These are phyloP conservation scores for Falco rusticolus DNA, from an alignment of 2,797 vertebrate species.

Conservation along the genomic window DNA sequence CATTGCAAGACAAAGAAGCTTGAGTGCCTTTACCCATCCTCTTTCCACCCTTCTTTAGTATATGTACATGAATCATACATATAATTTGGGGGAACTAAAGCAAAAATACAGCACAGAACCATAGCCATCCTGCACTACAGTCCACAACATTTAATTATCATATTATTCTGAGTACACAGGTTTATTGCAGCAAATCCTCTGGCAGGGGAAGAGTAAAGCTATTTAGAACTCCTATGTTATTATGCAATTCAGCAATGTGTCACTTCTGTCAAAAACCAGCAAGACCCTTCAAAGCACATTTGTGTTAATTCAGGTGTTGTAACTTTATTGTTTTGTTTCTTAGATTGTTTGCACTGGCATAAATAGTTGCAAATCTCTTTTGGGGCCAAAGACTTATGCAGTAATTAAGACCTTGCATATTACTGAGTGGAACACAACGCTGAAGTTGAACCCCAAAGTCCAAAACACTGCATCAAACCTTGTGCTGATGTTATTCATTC, in stretches of 20 bases:
- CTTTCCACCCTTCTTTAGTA: background rate
- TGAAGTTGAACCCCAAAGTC: background rate
- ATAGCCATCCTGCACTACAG: background rate
- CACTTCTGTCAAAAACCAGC: background rate
- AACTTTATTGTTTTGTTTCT: background rate
- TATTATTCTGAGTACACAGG: background rate
- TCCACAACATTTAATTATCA: slow-evolving; percentile 7
- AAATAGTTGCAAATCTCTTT: background rate
- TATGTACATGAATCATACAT: background rate
- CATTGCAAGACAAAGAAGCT: background rate
- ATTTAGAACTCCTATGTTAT: background rate
- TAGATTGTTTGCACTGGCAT: background rate
- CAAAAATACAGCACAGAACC: background rate
- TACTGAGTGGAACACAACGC: background rate
- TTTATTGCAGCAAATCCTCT: background rate
- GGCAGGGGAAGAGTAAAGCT: background rate
- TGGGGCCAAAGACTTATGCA: background rate
- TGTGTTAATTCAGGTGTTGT: background rate
- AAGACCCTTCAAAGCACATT: background rate
- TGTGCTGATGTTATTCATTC: background rate
- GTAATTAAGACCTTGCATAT: background rate
- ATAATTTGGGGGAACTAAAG: background rate
- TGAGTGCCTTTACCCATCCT: background rate
- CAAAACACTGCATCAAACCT: background rate
- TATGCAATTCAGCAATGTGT: background rate